Conservation (phyloP, 2,113 vertebrate species). For the Apodemus sylvaticus region DNA sequence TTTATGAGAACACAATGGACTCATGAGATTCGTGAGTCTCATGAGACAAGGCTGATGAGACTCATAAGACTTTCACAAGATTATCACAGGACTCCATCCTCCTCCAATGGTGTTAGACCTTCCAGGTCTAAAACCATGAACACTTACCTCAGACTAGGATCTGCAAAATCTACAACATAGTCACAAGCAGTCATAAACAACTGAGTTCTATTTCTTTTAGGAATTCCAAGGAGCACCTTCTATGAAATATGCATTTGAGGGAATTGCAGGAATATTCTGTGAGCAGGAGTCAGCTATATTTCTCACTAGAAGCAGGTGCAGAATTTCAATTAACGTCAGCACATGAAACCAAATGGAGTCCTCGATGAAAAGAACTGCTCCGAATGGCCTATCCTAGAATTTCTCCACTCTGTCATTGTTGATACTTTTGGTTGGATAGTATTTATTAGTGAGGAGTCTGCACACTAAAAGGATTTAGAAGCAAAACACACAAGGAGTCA, state of each 20-base stretch:
- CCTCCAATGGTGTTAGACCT: not conserved
- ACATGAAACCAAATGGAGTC: not conserved
- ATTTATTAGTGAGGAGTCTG: not conserved
- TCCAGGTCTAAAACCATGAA: not conserved
- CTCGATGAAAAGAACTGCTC: not conserved
- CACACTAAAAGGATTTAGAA: not conserved
- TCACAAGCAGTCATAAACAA: not conserved
- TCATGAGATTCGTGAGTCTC: not conserved
- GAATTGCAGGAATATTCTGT: not conserved
- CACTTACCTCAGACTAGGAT: not conserved
- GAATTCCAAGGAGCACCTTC: not conserved
- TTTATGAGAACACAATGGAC: not conserved
- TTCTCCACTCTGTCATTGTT: not conserved
- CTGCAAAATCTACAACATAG: not conserved
- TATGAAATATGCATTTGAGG: not conserved
- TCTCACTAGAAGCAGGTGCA: constrained; percentile 35
- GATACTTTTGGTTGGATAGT: not conserved
- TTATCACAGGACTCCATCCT: not conserved
- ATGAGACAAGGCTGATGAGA: not conserved
- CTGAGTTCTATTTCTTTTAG: not conserved
- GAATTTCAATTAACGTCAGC: constrained; percentile 3
- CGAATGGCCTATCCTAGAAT: not conserved
- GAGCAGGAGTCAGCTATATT: not conserved
- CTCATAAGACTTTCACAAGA: not conserved
- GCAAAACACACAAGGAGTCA: not conserved